Percentiles rank a stretch among this genome's conserved stretches.
phyloP scores from a whole-genome alignment of 2,113 vertebrate species.

The Halcyon malimbica region DNA sequence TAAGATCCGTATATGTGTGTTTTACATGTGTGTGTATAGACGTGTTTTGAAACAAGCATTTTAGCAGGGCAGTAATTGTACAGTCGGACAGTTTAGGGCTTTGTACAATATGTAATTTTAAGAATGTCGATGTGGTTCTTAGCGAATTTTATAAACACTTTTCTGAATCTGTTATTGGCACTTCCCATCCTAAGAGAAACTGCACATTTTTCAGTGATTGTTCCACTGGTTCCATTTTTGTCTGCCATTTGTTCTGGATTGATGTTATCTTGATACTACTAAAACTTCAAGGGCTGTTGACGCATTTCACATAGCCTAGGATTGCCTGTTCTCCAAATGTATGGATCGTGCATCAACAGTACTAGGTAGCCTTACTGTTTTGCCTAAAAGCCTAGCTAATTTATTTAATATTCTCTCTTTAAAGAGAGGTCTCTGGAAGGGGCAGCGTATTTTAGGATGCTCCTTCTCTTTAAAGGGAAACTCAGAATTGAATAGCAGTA shows the following conservation, averaged over 20 bases:
- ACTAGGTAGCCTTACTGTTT: slow-evolving; percentile 67
- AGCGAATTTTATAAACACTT: slow-evolving; percentile 51
- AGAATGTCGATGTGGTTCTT: slow-evolving; percentile 49
- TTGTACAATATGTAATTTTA: slow-evolving; percentile 59
- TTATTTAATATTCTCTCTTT: slow-evolving; percentile 61
- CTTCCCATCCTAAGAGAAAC: slow-evolving; percentile 40
- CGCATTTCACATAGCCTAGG: slow-evolving; percentile 52
- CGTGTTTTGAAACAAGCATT: background rate
- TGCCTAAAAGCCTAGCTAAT: slow-evolving; percentile 63
- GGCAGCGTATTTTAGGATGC: background rate
- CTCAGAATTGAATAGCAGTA: slow-evolving; percentile 48
- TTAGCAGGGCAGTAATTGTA: background rate
- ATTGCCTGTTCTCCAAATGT: slow-evolving; percentile 62
- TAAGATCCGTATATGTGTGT: background rate
- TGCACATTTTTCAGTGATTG: slow-evolving; percentile 51
- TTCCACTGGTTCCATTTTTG: slow-evolving; percentile 44
- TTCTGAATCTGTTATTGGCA: slow-evolving; percentile 40
- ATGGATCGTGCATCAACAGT: slow-evolving; percentile 68
- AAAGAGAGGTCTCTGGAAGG: slow-evolving; percentile 56
- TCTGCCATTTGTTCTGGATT: slow-evolving; percentile 47
- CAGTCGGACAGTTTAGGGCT: slow-evolving; percentile 26
- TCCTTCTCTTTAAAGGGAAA: slow-evolving; percentile 58
- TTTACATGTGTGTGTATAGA: background rate
- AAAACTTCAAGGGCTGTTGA: slow-evolving; percentile 64
- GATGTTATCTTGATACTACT: slow-evolving; percentile 54